Evolutionary conservation across 1,140 invertebrate genomes (phyloP).

Genomic region (Leucophenga varia): DNA sequence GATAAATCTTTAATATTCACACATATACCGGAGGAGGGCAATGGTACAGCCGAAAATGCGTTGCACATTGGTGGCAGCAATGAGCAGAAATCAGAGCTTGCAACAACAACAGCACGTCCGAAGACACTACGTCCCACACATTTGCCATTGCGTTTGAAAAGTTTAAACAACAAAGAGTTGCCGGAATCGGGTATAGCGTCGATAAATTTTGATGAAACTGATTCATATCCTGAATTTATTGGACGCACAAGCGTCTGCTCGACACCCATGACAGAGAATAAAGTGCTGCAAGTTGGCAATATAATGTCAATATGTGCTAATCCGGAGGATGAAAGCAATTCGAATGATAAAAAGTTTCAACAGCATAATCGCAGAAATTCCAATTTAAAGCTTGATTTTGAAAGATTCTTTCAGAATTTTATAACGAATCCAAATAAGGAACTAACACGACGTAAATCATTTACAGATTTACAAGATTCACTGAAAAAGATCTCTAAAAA

Average conservation of each 20-base stretch:
- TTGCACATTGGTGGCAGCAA: constrained; percentile 3
- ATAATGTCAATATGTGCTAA: constrained; percentile 68
- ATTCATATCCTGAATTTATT: constrained; percentile 59
- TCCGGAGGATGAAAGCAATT: constrained; percentile 46
- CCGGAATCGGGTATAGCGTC: constrained; percentile 58
- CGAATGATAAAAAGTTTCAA: constrained; percentile 12
- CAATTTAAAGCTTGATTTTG: constrained; percentile 44
- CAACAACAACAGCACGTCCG: constrained; percentile 23
- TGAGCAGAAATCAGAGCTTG: neutral
- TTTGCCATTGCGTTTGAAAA: constrained; percentile 62
- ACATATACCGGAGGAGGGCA: constrained; percentile 71
- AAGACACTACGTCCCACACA: constrained; percentile 59
- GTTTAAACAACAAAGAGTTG: constrained; percentile 58
- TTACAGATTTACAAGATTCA: constrained; percentile 61
- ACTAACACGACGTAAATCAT: constrained; percentile 47
- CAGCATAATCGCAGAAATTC: constrained; percentile 30
- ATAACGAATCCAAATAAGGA: constrained; percentile 48
- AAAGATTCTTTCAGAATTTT: constrained; percentile 52
- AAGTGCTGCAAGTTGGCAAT: constrained; percentile 69
- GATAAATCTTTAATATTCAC: constrained; percentile 77
- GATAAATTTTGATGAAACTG: constrained; percentile 54
- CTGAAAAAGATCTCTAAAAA: constrained; percentile 60
- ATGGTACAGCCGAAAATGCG: constrained; percentile 46
- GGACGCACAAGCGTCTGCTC: constrained; percentile 71
- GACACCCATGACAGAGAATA: constrained; percentile 72